Percentiles rank a stretch among this genome's conserved stretches.
Conservation (phyloP, 2,113 vertebrate species). For the Catagonus wagneri region DNA sequence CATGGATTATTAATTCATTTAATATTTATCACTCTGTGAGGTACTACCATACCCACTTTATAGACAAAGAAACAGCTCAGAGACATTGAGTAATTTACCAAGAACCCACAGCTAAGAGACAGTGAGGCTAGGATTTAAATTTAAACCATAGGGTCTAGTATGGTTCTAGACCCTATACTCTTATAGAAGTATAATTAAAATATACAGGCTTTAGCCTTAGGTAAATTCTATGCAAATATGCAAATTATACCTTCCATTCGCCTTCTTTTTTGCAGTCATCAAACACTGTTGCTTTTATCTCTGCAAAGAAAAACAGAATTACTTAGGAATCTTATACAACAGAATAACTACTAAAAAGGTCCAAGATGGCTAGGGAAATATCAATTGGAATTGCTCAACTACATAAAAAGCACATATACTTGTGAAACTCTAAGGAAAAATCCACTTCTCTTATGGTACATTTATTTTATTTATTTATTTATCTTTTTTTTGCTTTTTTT, state of each 20-base stretch:
- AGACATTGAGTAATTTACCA: not conserved
- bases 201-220: not conserved
- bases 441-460: not conserved
- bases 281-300: constrained; percentile 87
- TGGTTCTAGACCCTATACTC: not conserved
- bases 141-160: too few relatives aligned
- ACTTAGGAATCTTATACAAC: not conserved
- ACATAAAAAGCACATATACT: not conserved
- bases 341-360: constrained; percentile 8
- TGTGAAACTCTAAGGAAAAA: constrained; percentile 45
- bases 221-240: not conserved
- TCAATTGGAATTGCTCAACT: not conserved
- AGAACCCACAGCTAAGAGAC: not conserved
- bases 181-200: not conserved
- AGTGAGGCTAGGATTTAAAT: not conserved
- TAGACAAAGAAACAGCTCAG: not conserved
- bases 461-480: too few relatives aligned
- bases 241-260: constrained; percentile 90
- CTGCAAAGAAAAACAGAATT: constrained; percentile 79
- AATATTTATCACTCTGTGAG: not conserved
- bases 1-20: constrained; percentile 18
- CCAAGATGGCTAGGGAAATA: constrained; percentile 37
- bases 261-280: constrained; percentile 89
- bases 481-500: too few relatives aligned
- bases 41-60: not conserved